Conservation (phyloP, 2,888 invertebrate genomes). For the Drosophila atripex region DNA sequence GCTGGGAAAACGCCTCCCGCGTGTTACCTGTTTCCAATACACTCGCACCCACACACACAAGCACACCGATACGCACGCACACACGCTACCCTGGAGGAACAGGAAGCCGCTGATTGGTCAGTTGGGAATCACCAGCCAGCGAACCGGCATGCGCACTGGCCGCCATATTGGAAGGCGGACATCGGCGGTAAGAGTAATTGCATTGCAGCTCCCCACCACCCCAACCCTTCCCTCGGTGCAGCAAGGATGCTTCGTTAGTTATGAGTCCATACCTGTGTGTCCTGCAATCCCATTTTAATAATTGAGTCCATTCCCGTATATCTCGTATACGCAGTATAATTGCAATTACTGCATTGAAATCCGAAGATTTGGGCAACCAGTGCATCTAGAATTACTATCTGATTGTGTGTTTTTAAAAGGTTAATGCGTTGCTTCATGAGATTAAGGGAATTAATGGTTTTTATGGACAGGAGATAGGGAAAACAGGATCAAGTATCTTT, state of each 20-base stretch:
- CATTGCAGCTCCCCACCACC: constrained; percentile 14
- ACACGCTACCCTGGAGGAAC: constrained; percentile 35
- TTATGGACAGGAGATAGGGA: neutral
- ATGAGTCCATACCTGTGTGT: constrained; percentile 20
- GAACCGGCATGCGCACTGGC: constrained; percentile 78
- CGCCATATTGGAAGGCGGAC: constrained; percentile 74
- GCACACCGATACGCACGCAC: constrained; percentile 21
- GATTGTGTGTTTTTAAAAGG: neutral
- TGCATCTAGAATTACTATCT: constrained; percentile 13
- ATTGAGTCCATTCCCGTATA: constrained; percentile 12
- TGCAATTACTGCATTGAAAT: constrained; percentile 37
- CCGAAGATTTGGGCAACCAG: constrained; percentile 11
- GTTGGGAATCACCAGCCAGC: constrained; percentile 5
- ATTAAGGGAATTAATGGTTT: neutral
- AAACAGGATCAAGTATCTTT: neutral
- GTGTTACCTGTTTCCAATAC: constrained; percentile 59
- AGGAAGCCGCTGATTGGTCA: constrained; percentile 76
- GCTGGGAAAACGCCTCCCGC: constrained; percentile 66
- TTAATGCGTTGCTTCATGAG: neutral
- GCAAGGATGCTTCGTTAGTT: constrained; percentile 25
- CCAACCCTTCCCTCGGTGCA: neutral
- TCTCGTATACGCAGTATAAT: constrained; percentile 28
- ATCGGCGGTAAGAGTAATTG: constrained; percentile 33
- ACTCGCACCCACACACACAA: constrained; percentile 8
- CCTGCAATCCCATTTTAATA: constrained; percentile 48